Conservation (phyloP, 2,797 vertebrate species). For the Okamejei kenojei region DNA sequence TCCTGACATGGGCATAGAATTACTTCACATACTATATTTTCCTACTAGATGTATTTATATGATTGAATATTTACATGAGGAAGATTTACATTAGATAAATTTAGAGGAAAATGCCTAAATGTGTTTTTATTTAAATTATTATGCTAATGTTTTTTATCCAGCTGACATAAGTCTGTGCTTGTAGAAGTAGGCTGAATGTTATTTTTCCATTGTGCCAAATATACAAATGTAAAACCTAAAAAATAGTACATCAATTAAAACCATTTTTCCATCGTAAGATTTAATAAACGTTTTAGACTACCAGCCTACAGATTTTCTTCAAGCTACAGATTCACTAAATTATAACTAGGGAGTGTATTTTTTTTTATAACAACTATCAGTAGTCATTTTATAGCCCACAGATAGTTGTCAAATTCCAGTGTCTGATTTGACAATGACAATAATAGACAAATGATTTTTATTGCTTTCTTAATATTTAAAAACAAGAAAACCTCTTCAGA, state of each 20-base stretch:
- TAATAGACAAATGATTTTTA: neutral
- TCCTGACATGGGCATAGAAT: conserved; percentile 33
- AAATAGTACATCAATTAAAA: neutral
- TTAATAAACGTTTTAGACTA: neutral
- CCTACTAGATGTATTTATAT: conserved; percentile 11
- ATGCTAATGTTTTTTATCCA: neutral
- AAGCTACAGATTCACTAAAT: neutral
- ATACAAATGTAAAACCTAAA: conserved; percentile 9
- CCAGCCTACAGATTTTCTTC: neutral
- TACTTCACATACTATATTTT: conserved; percentile 33
- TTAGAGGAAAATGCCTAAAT: neutral
- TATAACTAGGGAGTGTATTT: neutral
- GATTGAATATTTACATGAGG: conserved; percentile 29
- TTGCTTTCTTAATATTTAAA: neutral
- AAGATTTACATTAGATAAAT: neutral
- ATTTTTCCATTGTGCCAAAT: neutral
- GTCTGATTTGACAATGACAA: neutral
- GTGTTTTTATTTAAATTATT: neutral
- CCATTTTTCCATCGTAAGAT: neutral
- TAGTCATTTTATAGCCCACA: neutral
- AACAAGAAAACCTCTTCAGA: neutral
- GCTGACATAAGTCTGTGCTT: neutral
- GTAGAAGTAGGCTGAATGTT: neutral
- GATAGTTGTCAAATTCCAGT: neutral
- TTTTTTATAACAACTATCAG: neutral